Conservation (phyloP, 2,888 invertebrate genomes). For the Tryphoninae sp. region DNA sequence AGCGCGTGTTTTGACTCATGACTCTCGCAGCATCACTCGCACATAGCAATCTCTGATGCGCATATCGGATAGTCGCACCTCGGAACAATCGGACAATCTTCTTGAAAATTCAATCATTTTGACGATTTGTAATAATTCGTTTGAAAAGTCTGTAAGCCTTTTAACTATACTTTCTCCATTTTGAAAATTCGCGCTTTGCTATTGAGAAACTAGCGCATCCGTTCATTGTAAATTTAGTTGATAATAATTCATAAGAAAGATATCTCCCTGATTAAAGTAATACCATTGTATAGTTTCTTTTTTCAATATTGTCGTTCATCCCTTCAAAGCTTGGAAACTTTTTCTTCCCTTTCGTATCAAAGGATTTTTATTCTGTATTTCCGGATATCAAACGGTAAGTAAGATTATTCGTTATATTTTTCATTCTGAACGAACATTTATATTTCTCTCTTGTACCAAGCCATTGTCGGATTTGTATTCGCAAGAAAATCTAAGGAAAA, state of each 20-base stretch:
- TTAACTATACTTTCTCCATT: too few relatives aligned
- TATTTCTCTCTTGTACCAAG: conserved; percentile 12
- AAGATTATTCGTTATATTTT: conserved; percentile 10
- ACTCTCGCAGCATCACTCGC: not conserved
- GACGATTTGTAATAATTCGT: not conserved
- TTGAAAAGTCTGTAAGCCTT: too few relatives aligned
- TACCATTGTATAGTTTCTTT: too few relatives aligned
- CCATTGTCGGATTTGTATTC: conserved; percentile 59
- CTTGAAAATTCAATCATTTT: not conserved
- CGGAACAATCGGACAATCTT: not conserved
- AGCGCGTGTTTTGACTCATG: not conserved
- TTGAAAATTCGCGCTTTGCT: too few relatives aligned
- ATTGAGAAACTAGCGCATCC: too few relatives aligned
- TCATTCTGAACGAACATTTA: not conserved
- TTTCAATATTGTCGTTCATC: too few relatives aligned
- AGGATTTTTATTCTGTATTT: not conserved
- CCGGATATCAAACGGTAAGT: not conserved
- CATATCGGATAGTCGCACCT: not conserved
- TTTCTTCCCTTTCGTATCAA: not conserved
- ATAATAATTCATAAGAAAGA: too few relatives aligned
- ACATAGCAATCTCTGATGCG: not conserved
- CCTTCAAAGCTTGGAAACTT: too few relatives aligned
- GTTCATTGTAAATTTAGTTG: too few relatives aligned
- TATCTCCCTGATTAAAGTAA: too few relatives aligned
- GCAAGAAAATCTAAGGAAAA: conserved; percentile 21